phyloP scores from a whole-genome alignment of 1,140 invertebrate genomes.

The Manduca sexta region DNA sequence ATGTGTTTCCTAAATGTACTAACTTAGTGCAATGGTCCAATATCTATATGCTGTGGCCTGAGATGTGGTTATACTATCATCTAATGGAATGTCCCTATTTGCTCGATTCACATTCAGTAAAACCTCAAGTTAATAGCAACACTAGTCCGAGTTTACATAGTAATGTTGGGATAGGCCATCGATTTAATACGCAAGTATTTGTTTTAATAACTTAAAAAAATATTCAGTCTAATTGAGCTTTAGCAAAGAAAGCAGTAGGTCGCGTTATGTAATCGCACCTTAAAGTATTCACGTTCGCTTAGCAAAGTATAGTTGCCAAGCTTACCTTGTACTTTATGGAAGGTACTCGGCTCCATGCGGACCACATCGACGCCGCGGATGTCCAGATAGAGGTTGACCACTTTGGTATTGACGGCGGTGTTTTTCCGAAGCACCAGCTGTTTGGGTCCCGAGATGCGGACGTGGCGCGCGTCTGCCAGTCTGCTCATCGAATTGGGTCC shows the following conservation, averaged over 20 bases:
- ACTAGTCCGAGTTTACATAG: too few species aligned
- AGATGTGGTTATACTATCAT: conserved; percentile 35
- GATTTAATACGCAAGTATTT: too few species aligned
- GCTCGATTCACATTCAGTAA: conserved; percentile 47
- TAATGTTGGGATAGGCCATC: too few species aligned
- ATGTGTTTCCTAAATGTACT: too few species aligned
- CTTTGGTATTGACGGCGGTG: conserved; percentile 38
- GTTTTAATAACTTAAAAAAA: conserved; percentile 1
- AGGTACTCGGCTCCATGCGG: conserved; percentile 43
- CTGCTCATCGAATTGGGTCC: conserved; percentile 57
- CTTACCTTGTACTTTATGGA: conserved; percentile 52
- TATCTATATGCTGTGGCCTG: conserved; percentile 22
- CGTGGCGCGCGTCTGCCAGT: conserved; percentile 36
- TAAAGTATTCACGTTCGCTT: not conserved
- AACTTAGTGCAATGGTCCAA: conserved; percentile 36
- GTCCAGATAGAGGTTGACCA: conserved; percentile 44
- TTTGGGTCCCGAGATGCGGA: conserved; percentile 31
- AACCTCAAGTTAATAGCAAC: too few species aligned
- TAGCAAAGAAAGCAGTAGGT: conserved; percentile 1
- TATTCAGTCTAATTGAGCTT: not conserved
- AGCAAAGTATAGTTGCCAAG: not conserved
- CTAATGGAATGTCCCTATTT: conserved; percentile 35
- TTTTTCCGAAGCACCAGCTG: conserved; percentile 33
- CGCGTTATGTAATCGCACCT: not conserved
- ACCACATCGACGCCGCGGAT: conserved; percentile 39